phyloP scores from a whole-genome alignment of 1,140 invertebrate species.

The Tyrophagus putrescentiae region DNA sequence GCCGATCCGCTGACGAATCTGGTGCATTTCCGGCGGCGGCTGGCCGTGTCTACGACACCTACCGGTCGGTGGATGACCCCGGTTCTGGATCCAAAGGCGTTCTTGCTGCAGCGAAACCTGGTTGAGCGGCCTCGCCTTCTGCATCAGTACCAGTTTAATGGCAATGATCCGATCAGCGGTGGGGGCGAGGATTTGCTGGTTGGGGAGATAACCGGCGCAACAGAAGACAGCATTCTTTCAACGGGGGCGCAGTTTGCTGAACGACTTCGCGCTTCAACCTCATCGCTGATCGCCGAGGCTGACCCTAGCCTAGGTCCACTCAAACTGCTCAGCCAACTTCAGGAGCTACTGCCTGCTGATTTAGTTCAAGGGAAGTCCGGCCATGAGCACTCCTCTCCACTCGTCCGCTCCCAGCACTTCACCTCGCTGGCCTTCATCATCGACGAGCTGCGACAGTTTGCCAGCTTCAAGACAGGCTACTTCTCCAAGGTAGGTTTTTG shows the following conservation, averaged over 20 bases:
- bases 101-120: constrained; percentile 52
- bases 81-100: constrained; percentile 50
- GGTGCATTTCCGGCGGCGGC: constrained; percentile 46
- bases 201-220: not conserved
- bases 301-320: not conserved
- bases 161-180: constrained; percentile 75
- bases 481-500: constrained; percentile 5
- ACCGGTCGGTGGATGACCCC: constrained; percentile 91
- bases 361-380: no score
- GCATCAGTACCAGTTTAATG: constrained; percentile 75
- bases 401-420: not conserved
- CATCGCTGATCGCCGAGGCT: not conserved
- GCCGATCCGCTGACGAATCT: constrained; percentile 67
- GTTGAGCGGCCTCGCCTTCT: constrained; percentile 70
- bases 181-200: constrained; percentile 25
- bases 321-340: not conserved
- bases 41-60: constrained; percentile 81
- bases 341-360: not conserved
- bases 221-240: not conserved
- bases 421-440: constrained; percentile 5
- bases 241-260: not conserved
- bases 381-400: no score
- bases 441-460: not conserved
- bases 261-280: not conserved
- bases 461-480: not conserved